Conservation (phyloP, 2,888 invertebrate genomes). For the Lucinisca nassula region DNA sequence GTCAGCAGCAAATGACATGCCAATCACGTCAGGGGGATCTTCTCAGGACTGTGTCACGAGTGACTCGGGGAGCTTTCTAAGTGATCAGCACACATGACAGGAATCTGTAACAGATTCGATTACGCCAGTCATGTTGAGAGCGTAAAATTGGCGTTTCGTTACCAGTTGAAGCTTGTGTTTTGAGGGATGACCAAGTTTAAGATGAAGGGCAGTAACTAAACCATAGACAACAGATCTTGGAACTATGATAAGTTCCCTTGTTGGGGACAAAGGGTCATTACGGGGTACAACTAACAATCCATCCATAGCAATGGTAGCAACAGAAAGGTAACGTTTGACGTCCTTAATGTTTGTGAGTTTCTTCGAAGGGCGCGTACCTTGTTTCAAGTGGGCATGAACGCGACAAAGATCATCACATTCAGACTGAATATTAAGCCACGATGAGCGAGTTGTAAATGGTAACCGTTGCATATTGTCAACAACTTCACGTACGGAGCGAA, state of each 20-base stretch:
- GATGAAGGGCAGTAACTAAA: slow-evolving; percentile 64
- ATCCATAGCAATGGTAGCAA: too few relatives aligned
- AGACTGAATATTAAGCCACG: slow-evolving; percentile 15
- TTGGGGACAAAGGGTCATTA: too few relatives aligned
- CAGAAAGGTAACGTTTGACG: slow-evolving; percentile 16
- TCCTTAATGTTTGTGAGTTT: slow-evolving; percentile 19
- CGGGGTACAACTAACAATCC: too few relatives aligned
- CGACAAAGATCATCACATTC: slow-evolving; percentile 29
- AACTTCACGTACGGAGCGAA: slow-evolving; percentile 42
- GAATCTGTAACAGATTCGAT: too few relatives aligned
- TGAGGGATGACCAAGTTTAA: slow-evolving; percentile 68
- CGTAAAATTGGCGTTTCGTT: too few relatives aligned
- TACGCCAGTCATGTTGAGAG: too few relatives aligned
- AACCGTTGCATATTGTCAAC: not conserved
- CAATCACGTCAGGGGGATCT: slow-evolving; percentile 51
- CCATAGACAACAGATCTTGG: too few relatives aligned
- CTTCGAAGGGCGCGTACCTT: slow-evolving; percentile 37
- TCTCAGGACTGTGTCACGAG: not conserved
- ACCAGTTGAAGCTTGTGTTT: slow-evolving; percentile 62
- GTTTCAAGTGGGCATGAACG: slow-evolving; percentile 14
- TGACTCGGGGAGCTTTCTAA: slow-evolving; percentile 46
- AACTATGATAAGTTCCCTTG: too few relatives aligned
- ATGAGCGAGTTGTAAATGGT: slow-evolving; percentile 22
- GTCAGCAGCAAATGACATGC: slow-evolving; percentile 70
- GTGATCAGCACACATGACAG: too few relatives aligned